Evolutionary conservation across 1,140 invertebrate genomes (phyloP).

Genomic region (Bombus balteatus): DNA sequence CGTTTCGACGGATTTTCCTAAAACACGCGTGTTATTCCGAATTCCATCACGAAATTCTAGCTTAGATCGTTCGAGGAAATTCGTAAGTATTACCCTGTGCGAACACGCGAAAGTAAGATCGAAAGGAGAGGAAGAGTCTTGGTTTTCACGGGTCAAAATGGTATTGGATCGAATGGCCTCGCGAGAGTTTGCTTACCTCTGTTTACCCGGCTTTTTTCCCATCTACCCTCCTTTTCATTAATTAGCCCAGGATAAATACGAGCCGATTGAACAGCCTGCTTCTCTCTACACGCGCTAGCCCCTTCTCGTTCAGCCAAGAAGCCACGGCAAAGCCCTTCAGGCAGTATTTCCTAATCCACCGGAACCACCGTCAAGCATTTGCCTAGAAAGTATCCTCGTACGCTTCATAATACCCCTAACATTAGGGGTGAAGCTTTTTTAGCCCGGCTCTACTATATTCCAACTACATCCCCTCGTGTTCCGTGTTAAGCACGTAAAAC

Average conservation of each 20-base stretch:
- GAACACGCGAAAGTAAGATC: background rate
- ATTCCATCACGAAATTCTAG: background rate
- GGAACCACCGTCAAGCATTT: background rate
- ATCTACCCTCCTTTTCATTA: constrained; percentile 33
- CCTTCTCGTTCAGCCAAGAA: background rate
- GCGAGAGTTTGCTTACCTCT: constrained; percentile 15
- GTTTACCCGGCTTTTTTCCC: constrained; percentile 29
- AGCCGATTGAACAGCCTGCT: constrained; percentile 18
- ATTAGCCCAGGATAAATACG: constrained; percentile 33
- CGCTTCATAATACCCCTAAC: constrained; percentile 21
- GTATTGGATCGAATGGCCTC: constrained; percentile 24
- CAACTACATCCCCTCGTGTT: background rate
- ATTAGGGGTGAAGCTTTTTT: constrained; percentile 4
- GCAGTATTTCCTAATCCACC: constrained; percentile 16
- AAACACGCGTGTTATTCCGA: background rate
- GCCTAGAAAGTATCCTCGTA: constrained; percentile 19
- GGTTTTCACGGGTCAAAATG: background rate
- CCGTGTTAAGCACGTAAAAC: background rate
- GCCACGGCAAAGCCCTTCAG: constrained; percentile 19
- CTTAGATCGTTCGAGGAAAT: background rate
- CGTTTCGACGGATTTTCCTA: background rate
- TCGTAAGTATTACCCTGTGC: background rate
- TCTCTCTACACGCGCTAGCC: constrained; percentile 4
- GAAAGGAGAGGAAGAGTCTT: background rate
- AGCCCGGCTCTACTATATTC: background rate